Conservation (phyloP, 2,113 vertebrate species). For the Recurvirostra avosetta region DNA sequence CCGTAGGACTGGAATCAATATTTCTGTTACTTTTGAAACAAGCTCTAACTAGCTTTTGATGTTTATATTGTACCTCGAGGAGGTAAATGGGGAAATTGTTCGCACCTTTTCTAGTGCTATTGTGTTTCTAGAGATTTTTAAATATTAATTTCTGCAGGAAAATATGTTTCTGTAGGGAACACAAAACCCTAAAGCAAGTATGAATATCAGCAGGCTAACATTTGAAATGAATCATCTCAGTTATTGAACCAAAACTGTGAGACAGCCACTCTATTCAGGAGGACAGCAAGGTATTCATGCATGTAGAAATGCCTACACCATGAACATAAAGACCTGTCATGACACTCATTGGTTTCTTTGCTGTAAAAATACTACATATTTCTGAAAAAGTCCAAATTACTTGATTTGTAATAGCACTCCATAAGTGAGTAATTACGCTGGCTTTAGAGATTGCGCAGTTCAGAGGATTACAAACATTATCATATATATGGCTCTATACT, state of each 20-base stretch:
- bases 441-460: background rate
- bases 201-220: background rate
- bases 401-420: background rate
- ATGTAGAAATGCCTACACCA: background rate
- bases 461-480: background rate
- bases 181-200: background rate
- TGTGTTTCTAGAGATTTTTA: constrained; percentile 31
- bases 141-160: constrained; percentile 28
- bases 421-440: background rate
- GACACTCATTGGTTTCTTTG: background rate
- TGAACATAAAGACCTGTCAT: background rate
- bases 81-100: constrained; percentile 48
- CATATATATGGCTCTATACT: background rate
- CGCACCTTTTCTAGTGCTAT: constrained; percentile 13
- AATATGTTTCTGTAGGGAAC: background rate
- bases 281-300: background rate
- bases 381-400: background rate
- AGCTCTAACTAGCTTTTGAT: constrained; percentile 22
- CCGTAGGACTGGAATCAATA: constrained; percentile 25
- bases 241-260: background rate
- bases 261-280: background rate
- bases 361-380: background rate
- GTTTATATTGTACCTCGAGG: constrained; percentile 28
- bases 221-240: background rate
- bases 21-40: constrained; percentile 3